Base-by-base conservation (phyloP, 2,797 vertebrate genomes). In the Chrysocyon brachyurus region DNA sequence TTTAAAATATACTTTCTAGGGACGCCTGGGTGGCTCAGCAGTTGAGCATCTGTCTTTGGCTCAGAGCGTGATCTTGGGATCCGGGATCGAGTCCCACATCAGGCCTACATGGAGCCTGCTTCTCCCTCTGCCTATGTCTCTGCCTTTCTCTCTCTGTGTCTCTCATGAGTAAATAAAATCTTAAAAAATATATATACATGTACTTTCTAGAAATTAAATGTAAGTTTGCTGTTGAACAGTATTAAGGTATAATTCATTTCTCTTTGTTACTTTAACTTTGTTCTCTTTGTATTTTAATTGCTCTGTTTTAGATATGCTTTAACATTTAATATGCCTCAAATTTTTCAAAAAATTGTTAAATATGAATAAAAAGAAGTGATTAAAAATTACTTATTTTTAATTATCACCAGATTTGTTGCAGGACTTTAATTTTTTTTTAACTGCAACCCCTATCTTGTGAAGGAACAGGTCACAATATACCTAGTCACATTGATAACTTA, bases 331-430 rank as follows among this genome's bases (percentile, higher is more conserved):
- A 33, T 52, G 4, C 21, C 12, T 57, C 33, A 96, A 78, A 72
- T 11, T 95, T 90, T 22, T 86, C 77, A 11, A 4, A 70, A 49
- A 96, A 68, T 81, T 87, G 57, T 36, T 75, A 91, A 90, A 49
- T 36, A 77, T n/a, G 79, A 68, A 12, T 90, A n/a, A 72, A 81
- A 84, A 64, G 57, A n/a, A 77, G 61, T 73, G 26, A 40, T 85
- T 61, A 52, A 90, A 87, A 94, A 72, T 46, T 52, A 16, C 5
- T 61, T 79, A 57, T 78, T 83, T 94, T 84, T 46, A 66, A 86
- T 75, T 77, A 36, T 84, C 49, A 70, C 16, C 40, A 22, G 4
- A 73, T 59, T 77, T 85, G 9, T 56, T 54, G 57, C n/a, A 79
- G 46, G 28, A 6, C 64, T 64, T 82, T 77, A 33, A 11, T 59